Evolutionary conservation across 2,113 vertebrate species (phyloP).

Genomic region (Lophochroa leadbeateri): DNA sequence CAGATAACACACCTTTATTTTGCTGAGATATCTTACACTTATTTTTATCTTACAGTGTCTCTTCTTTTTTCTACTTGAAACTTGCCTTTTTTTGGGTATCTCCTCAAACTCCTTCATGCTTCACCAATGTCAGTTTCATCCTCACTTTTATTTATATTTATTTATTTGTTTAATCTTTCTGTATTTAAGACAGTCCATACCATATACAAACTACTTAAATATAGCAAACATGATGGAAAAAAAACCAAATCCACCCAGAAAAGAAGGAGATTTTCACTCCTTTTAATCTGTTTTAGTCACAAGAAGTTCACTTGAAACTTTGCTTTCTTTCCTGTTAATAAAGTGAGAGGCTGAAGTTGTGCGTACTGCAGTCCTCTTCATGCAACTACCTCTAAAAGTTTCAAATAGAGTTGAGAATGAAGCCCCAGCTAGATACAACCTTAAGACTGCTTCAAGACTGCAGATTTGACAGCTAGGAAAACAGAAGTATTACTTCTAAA

Average conservation of each 20-base stretch:
- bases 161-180: not conserved
- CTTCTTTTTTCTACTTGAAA: not conserved
- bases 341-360: not conserved
- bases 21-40: not conserved
- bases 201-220: not conserved
- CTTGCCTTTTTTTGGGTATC: not conserved
- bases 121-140: not conserved
- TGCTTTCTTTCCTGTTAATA: not conserved
- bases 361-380: not conserved
- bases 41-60: not conserved
- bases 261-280: not conserved
- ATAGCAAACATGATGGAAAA: not conserved
- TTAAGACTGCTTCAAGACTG: not conserved
- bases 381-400: not conserved
- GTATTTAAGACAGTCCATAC: not conserved
- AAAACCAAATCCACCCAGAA: fast-evolving
- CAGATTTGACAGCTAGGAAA: not conserved
- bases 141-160: not conserved
- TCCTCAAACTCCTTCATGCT: not conserved
- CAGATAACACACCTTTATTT: not conserved
- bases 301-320: not conserved
- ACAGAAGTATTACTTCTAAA: not conserved
- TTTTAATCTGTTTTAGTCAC: not conserved
- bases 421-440: not conserved
- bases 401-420: not conserved